Evolutionary conservation across 2,888 invertebrate genomes (phyloP).

Genomic region (Mythimna lalbum): DNA sequence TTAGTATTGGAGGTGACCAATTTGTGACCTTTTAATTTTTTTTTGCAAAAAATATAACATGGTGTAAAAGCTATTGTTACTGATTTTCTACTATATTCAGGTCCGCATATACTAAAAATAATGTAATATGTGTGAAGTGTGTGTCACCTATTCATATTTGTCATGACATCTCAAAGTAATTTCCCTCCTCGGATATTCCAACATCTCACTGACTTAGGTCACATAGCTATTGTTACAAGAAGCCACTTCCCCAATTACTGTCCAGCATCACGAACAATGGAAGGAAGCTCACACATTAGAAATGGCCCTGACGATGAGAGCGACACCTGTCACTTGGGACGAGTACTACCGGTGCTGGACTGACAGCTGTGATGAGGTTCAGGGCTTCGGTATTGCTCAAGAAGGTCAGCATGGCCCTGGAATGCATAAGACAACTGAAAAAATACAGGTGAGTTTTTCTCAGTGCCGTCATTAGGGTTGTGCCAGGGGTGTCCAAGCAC

Average conservation of each 20-base stretch:
- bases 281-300: constrained; percentile 43
- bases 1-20: too few species aligned
- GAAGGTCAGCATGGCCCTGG: neutral
- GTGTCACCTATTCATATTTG: neutral
- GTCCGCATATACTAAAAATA: too few species aligned
- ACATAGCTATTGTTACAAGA: constrained; percentile 31
- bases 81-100: too few species aligned
- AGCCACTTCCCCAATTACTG: constrained; percentile 36
- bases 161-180: neutral
- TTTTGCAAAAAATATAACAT: too few species aligned
- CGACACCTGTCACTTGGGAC: constrained; percentile 29
- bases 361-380: constrained; percentile 7
- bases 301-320: constrained; percentile 35
- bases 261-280: constrained; percentile 39
- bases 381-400: constrained; percentile 15
- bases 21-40: too few species aligned
- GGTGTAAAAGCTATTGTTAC: too few species aligned
- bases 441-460: too few species aligned
- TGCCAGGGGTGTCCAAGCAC: too few species aligned
- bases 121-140: too few species aligned
- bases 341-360: constrained; percentile 27
- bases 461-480: too few species aligned
- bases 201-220: neutral
- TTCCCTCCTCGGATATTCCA: neutral
- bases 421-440: neutral